Base-by-base conservation (phyloP, 2,113 vertebrate species). In the Bothrops jararaca region DNA sequence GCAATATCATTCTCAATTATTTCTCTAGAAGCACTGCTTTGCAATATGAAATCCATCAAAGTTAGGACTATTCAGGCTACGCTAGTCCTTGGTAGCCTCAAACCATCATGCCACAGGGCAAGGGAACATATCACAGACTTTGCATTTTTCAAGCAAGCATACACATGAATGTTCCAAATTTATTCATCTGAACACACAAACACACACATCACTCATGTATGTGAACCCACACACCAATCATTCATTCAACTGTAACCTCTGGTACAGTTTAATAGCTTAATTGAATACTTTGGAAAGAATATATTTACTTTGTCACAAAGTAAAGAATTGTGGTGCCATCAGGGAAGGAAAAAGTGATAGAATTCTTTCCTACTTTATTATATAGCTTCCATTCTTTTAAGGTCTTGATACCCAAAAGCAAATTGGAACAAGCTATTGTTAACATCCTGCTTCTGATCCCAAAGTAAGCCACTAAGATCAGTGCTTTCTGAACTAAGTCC, bases 1-100 rank as follows among this genome's bases (percentile, higher is more conserved):
- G 86, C 88, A 93, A 89, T 52, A 91, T 91, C 85, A 74, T 87
- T 29, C 85, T 3, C 69, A 53, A 3, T 95, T 93, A 93, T 96
- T 95, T 87, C 56, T 42, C 87, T 54, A 60, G 93, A 34, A 91
- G 15, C 80, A 50, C 42, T 86, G 89, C n/a, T 90, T 23, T 15
- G 24, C 86, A 13, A 22, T 54, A 85, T 0, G 93, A 58, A 91
- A 7, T 48, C 3, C 53, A 50, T 24, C 6, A 89, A 45, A 86
- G 9, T 29, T 57, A 94, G 9, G 1, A 4, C 24, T 64, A 57
- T 45, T 94, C 26, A 4, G 0, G 93, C 60, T 92, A 57, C 34
- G 1, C 18, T 34, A 20, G 4, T 3, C 8, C 60, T 50, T 56
- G 13, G 29, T 64, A 29, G 56, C 42, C 85, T 45, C 42, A 64